Base-by-base conservation (phyloP, 2,888 invertebrate genomes). In the Noctua comes region DNA sequence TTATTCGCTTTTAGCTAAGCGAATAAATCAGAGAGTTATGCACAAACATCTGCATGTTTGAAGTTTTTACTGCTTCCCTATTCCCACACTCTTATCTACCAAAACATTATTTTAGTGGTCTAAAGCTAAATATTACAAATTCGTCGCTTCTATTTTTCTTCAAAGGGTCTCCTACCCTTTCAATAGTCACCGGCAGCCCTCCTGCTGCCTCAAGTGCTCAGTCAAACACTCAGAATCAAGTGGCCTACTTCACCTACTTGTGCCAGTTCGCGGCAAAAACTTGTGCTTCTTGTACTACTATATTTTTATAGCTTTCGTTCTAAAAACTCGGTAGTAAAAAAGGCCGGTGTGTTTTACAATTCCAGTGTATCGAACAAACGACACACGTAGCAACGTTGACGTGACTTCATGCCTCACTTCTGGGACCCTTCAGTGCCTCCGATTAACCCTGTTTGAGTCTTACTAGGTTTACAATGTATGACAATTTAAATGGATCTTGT, bases 361-460 rank as follows among this genome's bases (percentile, higher is more conserved):
- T 88, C 88, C 87, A 86, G 83, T 87, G 87, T 87, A 90, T 92
- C 89, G 85, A 85, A 88, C 82, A 91, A 89, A 85, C 93, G 79
- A 81, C 89, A 92, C 94, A 94, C 94, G 93, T 93, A 88, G 77
- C 83, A 72, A 82, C 89, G 85, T 92, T 92, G 91, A 91, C 87
- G 89, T 88, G 89, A 84, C 88, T 85, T 87, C 87, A 85, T 82
- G 86, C 84, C 80, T 85, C 83, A 88, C 86, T 88, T 92, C 88
- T 92, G 91, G 86, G 91, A 89, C 91, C 91, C 88, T 90, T 80
- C 85, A 86, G 80, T 89, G 85, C 65, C 77, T 87, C 86, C 85
- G 88, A 91, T 91, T 86, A 84, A 79, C 72, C 88, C 87, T 89
- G 89, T 89, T 91, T 87, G 81, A 85, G 82, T 87, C 86, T 88